A percentile compares a stretch with the other conserved stretches of the same genome.
phyloP scores from a whole-genome alignment of 2,888 invertebrate genomes.

The Eupithecia dodoneata region DNA sequence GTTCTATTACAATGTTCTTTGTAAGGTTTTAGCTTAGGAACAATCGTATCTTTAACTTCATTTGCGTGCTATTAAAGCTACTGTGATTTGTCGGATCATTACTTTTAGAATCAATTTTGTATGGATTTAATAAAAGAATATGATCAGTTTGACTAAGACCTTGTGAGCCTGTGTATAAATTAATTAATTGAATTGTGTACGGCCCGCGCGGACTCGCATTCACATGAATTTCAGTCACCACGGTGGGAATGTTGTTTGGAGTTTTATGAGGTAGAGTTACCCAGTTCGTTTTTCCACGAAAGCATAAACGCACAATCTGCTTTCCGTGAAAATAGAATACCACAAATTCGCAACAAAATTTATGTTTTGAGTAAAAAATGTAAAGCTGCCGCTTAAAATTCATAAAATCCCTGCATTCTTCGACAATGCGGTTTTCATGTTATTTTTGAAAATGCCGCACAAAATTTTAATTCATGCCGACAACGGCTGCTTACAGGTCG shows the following conservation, averaged over 20 bases:
- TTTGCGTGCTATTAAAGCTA: neutral
- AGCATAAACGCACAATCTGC: neutral
- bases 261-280: neutral
- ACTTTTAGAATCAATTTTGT: neutral
- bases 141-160: neutral
- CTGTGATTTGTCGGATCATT: neutral
- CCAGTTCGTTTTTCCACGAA: neutral
- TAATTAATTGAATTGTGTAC: too few relatives aligned
- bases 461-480: constrained; percentile 60
- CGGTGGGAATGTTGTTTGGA: too few relatives aligned
- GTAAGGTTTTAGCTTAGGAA: neutral
- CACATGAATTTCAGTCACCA: too few relatives aligned
- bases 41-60: neutral
- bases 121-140: too few relatives aligned
- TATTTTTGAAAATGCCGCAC: constrained; percentile 49
- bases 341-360: constrained; percentile 11
- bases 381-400: constrained; percentile 22
- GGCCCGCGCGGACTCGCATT: too few relatives aligned
- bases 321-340: constrained; percentile 8
- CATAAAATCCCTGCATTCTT: constrained; percentile 26
- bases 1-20: neutral
- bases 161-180: neutral
- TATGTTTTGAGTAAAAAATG: constrained; percentile 24
- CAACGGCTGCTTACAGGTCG: constrained; percentile 53
- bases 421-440: constrained; percentile 19